Evolutionary conservation across 2,797 vertebrate species (phyloP).

Genomic region (Peromyscus aztecus): DNA sequence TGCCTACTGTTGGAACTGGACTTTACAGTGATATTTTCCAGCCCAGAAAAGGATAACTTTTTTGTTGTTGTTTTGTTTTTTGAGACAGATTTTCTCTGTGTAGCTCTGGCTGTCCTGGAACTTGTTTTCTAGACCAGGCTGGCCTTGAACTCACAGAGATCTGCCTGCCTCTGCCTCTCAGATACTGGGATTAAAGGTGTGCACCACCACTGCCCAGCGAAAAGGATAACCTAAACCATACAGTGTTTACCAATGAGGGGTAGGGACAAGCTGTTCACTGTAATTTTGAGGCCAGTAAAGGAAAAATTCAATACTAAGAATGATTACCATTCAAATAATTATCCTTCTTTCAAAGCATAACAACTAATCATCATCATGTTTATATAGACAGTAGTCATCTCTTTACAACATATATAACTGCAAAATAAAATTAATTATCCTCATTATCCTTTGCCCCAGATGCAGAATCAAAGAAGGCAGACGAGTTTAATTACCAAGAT

Average conservation of each 20-base stretch:
- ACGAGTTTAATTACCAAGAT: constrained; percentile 39
- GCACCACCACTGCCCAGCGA: neutral
- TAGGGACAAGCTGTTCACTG: neutral
- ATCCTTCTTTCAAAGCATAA: constrained; percentile 65
- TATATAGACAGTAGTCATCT: constrained; percentile 30
- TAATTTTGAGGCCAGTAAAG: constrained; percentile 59
- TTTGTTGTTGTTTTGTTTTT: neutral
- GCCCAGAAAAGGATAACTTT: constrained; percentile 28
- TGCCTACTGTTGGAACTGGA: neutral
- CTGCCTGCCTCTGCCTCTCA: neutral
- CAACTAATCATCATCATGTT: constrained; percentile 61
- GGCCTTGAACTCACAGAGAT: neutral
- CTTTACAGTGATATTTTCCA: constrained; percentile 52
- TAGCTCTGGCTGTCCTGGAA: neutral
- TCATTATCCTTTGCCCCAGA: constrained; percentile 62
- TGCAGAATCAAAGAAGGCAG: constrained; percentile 55
- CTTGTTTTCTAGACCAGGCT: neutral
- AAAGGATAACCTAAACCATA: constrained; percentile 57
- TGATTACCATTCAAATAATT: constrained; percentile 49
- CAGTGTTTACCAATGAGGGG: neutral
- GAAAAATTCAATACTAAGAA: constrained; percentile 54
- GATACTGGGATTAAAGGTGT: neutral
- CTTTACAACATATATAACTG: constrained; percentile 43
- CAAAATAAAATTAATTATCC: constrained; percentile 69
- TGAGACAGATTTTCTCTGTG: neutral